Base-by-base conservation (phyloP, 2,797 vertebrate species). In the Manis javanica region DNA sequence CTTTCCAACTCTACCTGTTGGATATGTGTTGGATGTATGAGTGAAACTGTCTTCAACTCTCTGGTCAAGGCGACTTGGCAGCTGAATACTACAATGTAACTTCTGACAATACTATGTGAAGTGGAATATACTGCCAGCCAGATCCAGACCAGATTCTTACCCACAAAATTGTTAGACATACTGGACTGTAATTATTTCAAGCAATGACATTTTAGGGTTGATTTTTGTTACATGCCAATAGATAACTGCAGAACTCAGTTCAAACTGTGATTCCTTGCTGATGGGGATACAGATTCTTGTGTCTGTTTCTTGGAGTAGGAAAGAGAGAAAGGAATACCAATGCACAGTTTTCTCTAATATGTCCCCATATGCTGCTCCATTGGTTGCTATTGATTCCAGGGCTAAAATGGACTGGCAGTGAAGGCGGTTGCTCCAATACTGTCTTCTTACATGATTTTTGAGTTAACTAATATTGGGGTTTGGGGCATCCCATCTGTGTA, bases 321-420 rank as follows among this genome's bases (percentile, higher is more conserved):
- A 72, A 3, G 5, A 75, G 12, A 39, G 7, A 29, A 13, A 11
- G 14, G 31, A 77, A 31, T 29, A 31, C 71, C 93, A 55, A 88
- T 57, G 15, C 13, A 13, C 7, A 34, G 16, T 39, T 89, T 8
- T 90, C 19, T 86, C 37, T 53, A 46, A 29, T 68, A 29, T 83
- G 11, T 5, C 3, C 21, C 5, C 0, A 90, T 2, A 11, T 16
- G 81, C 3, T 53, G 1, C 5, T 21, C 1, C 12, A 51, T 16
- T 57, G 5, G 12, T 29, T 23, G 9, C 8, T 3, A 26, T 8
- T 31, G 7, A 19, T 86, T 85, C 51, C 51, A 69, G 18, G 6
- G 3, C 6, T 83, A 23, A 79, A 90, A 57, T 1, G 8, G 11
- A 75, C 15, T 89, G 59, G 1, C 0, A 66, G 1, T 24, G 59